Conservation (phyloP, 2,113 vertebrate species). For the Oriolus oriolus region DNA sequence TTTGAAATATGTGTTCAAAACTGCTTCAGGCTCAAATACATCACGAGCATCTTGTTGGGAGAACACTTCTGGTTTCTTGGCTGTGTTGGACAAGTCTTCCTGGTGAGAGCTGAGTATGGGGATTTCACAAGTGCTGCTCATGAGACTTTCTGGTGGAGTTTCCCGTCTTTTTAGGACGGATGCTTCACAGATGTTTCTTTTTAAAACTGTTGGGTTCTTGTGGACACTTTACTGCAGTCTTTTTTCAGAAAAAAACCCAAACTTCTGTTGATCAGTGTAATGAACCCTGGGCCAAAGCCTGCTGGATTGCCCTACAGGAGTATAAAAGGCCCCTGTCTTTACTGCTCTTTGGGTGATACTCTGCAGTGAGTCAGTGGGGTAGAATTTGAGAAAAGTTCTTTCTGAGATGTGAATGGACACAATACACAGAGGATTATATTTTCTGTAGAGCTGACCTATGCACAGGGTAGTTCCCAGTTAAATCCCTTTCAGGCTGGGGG, state of each 20-base stretch:
- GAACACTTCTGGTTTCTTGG: accelerated
- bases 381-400: background rate
- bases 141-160: background rate
- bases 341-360: background rate
- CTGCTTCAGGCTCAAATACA: background rate
- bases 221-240: background rate
- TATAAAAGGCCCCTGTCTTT: background rate
- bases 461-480: background rate
- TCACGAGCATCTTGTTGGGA: accelerated
- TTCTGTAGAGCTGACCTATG: background rate
- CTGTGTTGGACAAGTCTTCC: background rate
- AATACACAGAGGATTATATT: background rate
- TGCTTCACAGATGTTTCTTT: background rate
- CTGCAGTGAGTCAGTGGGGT: background rate
- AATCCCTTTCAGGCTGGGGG: background rate
- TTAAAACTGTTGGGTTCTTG: background rate
- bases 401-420: background rate
- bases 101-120: accelerated
- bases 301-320: background rate
- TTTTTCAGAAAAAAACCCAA: background rate
- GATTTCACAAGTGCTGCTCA: accelerated
- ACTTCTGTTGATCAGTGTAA: background rate
- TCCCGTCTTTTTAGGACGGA: accelerated
- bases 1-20: background rate
- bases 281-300: background rate